phyloP scores from a whole-genome alignment of 2,888 invertebrate species.

The Andrena haemorrhoa region DNA sequence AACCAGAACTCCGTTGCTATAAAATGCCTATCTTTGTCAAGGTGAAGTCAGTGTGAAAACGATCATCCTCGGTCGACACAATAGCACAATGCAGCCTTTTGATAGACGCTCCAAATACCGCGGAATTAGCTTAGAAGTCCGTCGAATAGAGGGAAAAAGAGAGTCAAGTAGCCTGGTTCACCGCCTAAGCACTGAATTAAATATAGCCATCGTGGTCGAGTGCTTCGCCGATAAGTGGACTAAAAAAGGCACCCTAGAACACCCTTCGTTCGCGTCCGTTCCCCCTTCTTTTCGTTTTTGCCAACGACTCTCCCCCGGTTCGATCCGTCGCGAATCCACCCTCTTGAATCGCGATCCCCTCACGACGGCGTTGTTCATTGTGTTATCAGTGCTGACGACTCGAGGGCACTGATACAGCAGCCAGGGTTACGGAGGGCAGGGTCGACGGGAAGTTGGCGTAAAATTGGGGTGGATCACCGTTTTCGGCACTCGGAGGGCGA shows the following conservation, averaged over 20 bases:
- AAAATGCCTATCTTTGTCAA: too few relatives aligned
- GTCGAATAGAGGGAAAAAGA: slow-evolving; percentile 41
- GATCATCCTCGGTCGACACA: not conserved
- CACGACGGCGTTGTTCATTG: not conserved
- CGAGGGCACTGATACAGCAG: not conserved
- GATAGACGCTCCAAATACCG: slow-evolving; percentile 23
- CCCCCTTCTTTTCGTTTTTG: slow-evolving; percentile 1
- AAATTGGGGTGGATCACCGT: not conserved
- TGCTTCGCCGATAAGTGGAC: slow-evolving; percentile 54
- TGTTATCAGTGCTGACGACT: slow-evolving; percentile 4
- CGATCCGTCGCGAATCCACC: slow-evolving; percentile 11
- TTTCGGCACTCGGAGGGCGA: too few relatives aligned
- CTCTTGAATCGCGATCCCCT: slow-evolving; percentile 7
- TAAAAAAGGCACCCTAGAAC: slow-evolving; percentile 35
- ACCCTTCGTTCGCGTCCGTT: slow-evolving; percentile 22
- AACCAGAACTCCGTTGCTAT: too few relatives aligned
- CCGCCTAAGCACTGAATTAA: slow-evolving; percentile 60
- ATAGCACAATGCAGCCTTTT: slow-evolving; percentile 5
- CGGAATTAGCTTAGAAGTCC: slow-evolving; percentile 39
- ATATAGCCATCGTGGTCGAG: slow-evolving; percentile 61
- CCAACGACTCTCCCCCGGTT: not conserved
- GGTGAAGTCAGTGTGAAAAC: too few relatives aligned
- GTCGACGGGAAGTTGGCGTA: not conserved
- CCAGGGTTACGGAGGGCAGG: not conserved
- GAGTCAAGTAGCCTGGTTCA: slow-evolving; percentile 57